Evolutionary conservation across 2,113 vertebrate genomes (phyloP), one percentile per base, ranked within the genome.

Genomic region (Forbesichthys agassizii): DNA sequence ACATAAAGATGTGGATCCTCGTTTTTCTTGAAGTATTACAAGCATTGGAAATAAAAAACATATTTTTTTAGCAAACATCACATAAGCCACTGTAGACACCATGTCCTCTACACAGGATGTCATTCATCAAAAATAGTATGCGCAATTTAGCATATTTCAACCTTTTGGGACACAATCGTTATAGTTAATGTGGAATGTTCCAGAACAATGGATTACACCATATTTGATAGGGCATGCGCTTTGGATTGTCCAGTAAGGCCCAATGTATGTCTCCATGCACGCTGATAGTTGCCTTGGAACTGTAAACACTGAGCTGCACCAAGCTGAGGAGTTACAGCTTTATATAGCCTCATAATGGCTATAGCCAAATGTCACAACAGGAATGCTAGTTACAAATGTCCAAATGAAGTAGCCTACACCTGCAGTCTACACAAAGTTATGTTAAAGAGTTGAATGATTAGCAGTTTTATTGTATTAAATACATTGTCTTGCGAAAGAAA

Each of bases 141-240:
- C 27, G 27, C 27, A 53, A 68, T 85, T 63, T 49, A 47, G 61
- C 67, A 66, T 83, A 68, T 33, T 57, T 69, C 14, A n/a, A 16
- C 70, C 14, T 75, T 49, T 68, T 68, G 52, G 42, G 48, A 59
- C 16, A 48, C 49, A 55, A 11, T 61, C 58, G 36, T 72, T 18
- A 59, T 20, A 60, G 20, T 64, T 57, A 16, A 71, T 18, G 33
- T 36, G 42, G 75, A 52, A 36, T n/a, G 59, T 79, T 75, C 49
- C 8, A 3, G 62, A 9, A n/a, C n/a, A 76, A 48, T 66, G 47
- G 62, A 66, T 71, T 74, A 14, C 55, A 58, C 56, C 61, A 18
- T 69, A 62, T 63, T 64, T 57, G 66, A 80, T 68, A 57, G 64
- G 79, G 79, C 78, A 79, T 80, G 79, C 77, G 77, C 68, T 83